Conservation (phyloP, 1,140 invertebrate genomes). For the Diorhabda sublineata region DNA sequence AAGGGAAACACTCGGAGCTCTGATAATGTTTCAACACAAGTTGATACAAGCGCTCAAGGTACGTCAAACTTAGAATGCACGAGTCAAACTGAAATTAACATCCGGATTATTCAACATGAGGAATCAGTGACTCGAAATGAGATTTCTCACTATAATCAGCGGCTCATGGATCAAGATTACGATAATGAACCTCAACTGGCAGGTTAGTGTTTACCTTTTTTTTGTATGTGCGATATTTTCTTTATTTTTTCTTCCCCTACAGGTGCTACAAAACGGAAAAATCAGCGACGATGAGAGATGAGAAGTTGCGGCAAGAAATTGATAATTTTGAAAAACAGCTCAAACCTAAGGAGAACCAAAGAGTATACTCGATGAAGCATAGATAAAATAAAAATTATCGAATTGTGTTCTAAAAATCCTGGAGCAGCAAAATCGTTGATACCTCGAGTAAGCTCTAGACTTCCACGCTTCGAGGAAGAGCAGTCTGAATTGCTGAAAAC, state of each 20-base stretch:
- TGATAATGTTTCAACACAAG: no score
- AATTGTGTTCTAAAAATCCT: slow-evolving; percentile 7
- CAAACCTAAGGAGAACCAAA: slow-evolving; percentile 12
- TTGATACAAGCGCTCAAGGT: no score
- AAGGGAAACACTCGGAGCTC: no score
- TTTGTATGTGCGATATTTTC: slow-evolving; percentile 1
- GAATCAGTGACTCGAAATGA: no score
- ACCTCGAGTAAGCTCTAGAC: background rate
- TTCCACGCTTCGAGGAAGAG: background rate
- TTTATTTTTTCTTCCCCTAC: slow-evolving; percentile 5
- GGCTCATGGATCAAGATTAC: no score
- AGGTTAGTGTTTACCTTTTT: slow-evolving; percentile 7
- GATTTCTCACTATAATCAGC: no score
- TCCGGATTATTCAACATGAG: no score
- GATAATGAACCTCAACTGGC: no score
- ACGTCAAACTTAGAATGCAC: no score
- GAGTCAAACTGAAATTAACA: no score
- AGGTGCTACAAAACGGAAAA: background rate
- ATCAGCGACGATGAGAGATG: background rate
- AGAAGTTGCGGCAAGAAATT: slow-evolving; percentile 6
- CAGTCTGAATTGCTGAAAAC: no score
- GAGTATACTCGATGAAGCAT: background rate
- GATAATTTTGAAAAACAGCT: slow-evolving; percentile 10
- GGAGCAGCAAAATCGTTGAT: background rate
- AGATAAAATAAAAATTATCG: background rate